Evolutionary conservation across 2,888 invertebrate species (phyloP).

Genomic region (Terebella lapidaria): DNA sequence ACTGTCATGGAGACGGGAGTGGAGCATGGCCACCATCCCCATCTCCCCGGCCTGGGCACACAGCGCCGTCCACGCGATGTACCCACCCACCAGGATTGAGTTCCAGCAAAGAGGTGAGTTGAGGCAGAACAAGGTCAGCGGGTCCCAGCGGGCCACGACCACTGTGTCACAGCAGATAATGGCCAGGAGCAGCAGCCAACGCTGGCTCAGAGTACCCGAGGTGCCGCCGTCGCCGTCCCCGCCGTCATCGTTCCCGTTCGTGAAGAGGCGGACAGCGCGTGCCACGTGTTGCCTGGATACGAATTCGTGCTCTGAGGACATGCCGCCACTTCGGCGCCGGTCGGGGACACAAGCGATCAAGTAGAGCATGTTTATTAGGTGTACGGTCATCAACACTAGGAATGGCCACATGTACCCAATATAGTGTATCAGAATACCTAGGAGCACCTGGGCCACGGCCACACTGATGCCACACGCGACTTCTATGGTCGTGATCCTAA

Average conservation of each 20-base stretch:
- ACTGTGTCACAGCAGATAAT: background rate
- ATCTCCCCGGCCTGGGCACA: background rate
- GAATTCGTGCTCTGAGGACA: no score
- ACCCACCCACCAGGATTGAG: background rate
- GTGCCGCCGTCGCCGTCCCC: background rate
- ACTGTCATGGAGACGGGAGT: background rate
- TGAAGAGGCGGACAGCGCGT: background rate
- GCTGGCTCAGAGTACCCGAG: background rate
- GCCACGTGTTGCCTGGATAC: no score
- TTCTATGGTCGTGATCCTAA: background rate
- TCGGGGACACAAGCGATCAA: background rate
- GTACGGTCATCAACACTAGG: background rate
- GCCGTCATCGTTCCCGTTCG: background rate
- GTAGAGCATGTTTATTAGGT: background rate
- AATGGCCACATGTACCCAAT: background rate
- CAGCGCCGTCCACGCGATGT: background rate
- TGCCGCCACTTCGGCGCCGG: no score
- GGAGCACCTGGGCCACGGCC: background rate
- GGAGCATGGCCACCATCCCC: background rate
- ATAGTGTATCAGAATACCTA: background rate
- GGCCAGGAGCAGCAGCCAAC: slow-evolving; percentile 1
- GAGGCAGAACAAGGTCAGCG: background rate
- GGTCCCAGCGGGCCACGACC: background rate
- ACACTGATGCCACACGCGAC: background rate
- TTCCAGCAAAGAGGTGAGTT: background rate